A percentile compares a stretch with the other conserved stretches of the same genome.
phyloP scores from a whole-genome alignment of 2,797 vertebrate species.

The Vireo griseus region DNA sequence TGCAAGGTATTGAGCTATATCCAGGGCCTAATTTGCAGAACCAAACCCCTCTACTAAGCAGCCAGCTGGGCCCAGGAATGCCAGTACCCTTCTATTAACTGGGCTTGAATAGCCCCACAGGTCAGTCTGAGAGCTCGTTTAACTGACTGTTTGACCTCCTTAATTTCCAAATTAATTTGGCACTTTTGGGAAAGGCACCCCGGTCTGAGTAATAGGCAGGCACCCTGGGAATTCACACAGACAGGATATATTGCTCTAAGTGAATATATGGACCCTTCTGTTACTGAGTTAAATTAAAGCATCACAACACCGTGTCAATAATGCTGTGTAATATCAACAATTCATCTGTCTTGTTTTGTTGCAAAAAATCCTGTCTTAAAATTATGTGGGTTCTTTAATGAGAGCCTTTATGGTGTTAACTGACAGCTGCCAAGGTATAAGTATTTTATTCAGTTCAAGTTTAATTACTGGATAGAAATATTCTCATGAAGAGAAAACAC shows the following conservation, averaged over 20 bases:
- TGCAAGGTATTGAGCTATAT: neutral
- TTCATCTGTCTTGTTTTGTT: neutral
- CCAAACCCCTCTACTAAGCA: neutral
- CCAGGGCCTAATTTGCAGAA: neutral
- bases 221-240: neutral
- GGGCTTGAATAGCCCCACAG: neutral
- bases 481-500: neutral
- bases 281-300: neutral
- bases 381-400: neutral
- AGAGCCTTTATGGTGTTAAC: neutral
- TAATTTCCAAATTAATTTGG: neutral
- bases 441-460: neutral
- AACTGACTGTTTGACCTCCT: neutral
- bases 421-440: neutral
- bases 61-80: neutral
- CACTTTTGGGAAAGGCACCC: neutral
- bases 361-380: neutral
- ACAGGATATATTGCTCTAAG: neutral
- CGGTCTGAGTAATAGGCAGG: neutral
- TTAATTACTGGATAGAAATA: neutral
- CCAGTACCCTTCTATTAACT: neutral
- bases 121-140: neutral
- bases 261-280: neutral
- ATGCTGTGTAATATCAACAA: neutral
- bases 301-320: neutral